phyloP scores from a whole-genome alignment of 2,888 invertebrate species.

The Drosophila robusta region DNA sequence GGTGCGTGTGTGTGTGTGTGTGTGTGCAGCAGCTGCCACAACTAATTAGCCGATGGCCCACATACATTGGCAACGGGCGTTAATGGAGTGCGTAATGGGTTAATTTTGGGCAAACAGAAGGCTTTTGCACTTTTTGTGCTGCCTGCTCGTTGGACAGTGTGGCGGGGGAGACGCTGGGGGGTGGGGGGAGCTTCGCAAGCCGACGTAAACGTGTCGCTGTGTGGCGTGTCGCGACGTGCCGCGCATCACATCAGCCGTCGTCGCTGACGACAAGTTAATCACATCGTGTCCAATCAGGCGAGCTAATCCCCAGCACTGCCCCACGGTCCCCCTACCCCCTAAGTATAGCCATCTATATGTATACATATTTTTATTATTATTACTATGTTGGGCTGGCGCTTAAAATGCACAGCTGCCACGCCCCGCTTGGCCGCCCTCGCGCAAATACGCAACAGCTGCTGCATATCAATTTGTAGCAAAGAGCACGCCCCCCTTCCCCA shows the following conservation, averaged over 20 bases:
- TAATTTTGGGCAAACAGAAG: conserved; percentile 57
- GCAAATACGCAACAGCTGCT: conserved; percentile 72
- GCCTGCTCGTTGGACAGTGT: no score
- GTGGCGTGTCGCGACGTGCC: conserved; percentile 50
- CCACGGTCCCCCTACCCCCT: not conserved
- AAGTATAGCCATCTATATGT: conserved; percentile 14
- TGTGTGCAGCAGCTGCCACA: conserved; percentile 71
- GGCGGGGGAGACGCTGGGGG: not conserved
- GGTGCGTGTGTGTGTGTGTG: conserved; percentile 3
- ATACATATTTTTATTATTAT: conserved; percentile 69
- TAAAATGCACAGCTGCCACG: conserved; percentile 51
- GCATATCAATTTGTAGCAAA: conserved; percentile 71
- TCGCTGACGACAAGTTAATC: conserved; percentile 79
- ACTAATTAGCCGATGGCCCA: conserved; percentile 67
- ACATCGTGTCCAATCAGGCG: conserved; percentile 83
- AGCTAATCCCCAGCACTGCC: conserved; percentile 72
- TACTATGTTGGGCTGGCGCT: conserved; percentile 54
- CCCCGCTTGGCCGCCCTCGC: not conserved
- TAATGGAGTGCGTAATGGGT: conserved; percentile 80
- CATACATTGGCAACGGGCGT: conserved; percentile 61
- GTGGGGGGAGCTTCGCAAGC: not conserved
- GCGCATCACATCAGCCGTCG: conserved; percentile 40
- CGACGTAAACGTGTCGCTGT: conserved; percentile 23
- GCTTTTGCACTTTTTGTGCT: conserved; percentile 26
- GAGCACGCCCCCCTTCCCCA: not conserved